A percentile compares a stretch with the other conserved stretches of the same genome.
phyloP scores from a whole-genome alignment of 2,888 invertebrate species.

The Euphydryas editha region DNA sequence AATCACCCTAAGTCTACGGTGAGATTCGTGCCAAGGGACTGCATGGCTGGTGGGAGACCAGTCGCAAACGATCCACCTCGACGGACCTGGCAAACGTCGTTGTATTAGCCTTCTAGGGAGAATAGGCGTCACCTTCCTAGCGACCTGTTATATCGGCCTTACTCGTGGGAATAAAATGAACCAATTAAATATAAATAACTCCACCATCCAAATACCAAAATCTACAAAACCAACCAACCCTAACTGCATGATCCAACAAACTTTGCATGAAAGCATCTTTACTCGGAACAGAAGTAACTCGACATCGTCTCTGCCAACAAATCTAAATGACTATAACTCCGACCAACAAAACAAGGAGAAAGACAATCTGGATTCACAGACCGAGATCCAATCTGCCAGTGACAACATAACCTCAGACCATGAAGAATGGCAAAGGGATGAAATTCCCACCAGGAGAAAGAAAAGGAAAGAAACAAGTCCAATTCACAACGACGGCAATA shows the following conservation, averaged over 20 bases:
- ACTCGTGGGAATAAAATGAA: constrained; percentile 23
- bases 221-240: neutral
- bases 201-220: no score
- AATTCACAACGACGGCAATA: constrained; percentile 9
- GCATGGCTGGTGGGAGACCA: constrained; percentile 39
- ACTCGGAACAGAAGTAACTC: constrained; percentile 9
- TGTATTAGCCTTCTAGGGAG: constrained; percentile 26
- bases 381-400: constrained; percentile 14
- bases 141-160: constrained; percentile 30
- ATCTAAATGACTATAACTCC: neutral
- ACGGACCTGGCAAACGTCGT: constrained; percentile 37
- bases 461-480: constrained; percentile 18
- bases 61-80: constrained; percentile 37
- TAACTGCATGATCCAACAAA: constrained; percentile 20
- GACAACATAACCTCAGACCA: constrained; percentile 29
- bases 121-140: constrained; percentile 39
- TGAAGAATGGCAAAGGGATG: constrained; percentile 21
- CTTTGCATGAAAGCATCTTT: constrained; percentile 20
- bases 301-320: neutral
- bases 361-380: constrained; percentile 21
- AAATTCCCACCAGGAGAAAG: constrained; percentile 14
- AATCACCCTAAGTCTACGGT: constrained; percentile 39
- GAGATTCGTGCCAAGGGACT: constrained; percentile 38
- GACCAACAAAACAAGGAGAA: constrained; percentile 5
- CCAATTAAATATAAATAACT: constrained; percentile 8